phyloP scores from a whole-genome alignment of 2,888 invertebrate species.

The Drosophila kokeensis region DNA sequence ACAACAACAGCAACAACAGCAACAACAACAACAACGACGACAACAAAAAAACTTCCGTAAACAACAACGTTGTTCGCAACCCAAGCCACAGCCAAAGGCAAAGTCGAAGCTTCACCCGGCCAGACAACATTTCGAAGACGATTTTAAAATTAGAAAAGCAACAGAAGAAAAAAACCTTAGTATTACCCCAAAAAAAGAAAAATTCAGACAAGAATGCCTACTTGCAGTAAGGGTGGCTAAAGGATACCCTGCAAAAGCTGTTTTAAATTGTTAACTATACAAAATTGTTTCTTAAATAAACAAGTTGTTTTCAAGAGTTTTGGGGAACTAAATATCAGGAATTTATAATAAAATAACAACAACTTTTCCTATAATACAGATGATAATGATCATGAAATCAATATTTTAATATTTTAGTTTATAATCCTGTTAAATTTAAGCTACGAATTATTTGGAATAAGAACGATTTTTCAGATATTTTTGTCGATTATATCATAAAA shows the following conservation, averaged over 20 bases:
- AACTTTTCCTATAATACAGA: accelerated
- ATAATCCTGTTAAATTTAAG: too few relatives aligned
- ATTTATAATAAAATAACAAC: not conserved
- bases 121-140: conserved; percentile 72
- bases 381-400: not conserved
- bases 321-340: accelerated
- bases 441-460: not conserved
- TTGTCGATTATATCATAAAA: not conserved
- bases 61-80: conserved; percentile 58
- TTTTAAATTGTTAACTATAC: not conserved
- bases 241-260: not conserved
- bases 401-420: not conserved
- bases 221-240: not conserved
- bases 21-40: conserved; percentile 10
- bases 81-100: conserved; percentile 44
- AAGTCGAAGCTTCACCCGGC: conserved; percentile 49
- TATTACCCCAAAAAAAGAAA: conserved; percentile 22
- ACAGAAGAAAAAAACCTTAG: conserved; percentile 48
- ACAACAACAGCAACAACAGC: conserved; percentile 30
- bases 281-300: not conserved
- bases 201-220: not conserved
- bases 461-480: too few relatives aligned
- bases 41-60: conserved; percentile 72
- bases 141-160: conserved; percentile 78
- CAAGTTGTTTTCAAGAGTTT: not conserved